Base-by-base conservation (phyloP, 2,888 invertebrate genomes). In the Norana najaformis region DNA sequence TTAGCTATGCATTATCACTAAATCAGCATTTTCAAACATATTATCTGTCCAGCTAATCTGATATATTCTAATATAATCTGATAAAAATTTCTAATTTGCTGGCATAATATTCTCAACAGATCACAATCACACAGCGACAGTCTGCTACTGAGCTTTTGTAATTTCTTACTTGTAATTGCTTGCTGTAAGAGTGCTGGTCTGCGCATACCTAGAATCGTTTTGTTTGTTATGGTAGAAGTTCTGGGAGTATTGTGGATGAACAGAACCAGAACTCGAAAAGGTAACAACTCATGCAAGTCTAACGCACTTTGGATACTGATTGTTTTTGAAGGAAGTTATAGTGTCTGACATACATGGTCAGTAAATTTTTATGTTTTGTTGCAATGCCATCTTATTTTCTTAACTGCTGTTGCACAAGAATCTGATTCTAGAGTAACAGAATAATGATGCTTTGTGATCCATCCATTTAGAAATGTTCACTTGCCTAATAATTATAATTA, bases 221-320 rank as follows among this genome's bases (percentile, higher is more conserved):
- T 83, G 30, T 35, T 83, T 83, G 34, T 35, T 85, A 35, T 85
- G 35, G 37, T 37, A 89, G 53, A 53, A 35, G 89, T 89, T 89
- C 41, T 53, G 39, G 53, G 35, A 36, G 35, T 36, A 89, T 89
- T 53, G 53, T 41, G 47, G 89, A 89, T 89, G 53, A 36, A 5
- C 37, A n/a, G 47, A 89, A 36, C 35, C 53, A 88, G 20, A 47
- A 14, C 35, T 0, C 30, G 34, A 89, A 89, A 69, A 4, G 82
- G 53, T 47, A 41, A 30, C 38, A 13, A 39, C n/a, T 38, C 23
- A 30, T 38, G 39, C 39, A 89, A 38, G n/a, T 88, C 37, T 88
- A 88, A 38, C 34, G 30, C 30, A 88, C 35, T 38, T 30, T 69
- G 30, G 30, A 69, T 69, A n/a, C 5, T 41, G 41, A 69, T n/a